Evolutionary conservation across 2,113 vertebrate genomes (phyloP), one percentile per base, ranked within the genome.

Genomic region (Grallaria varia): DNA sequence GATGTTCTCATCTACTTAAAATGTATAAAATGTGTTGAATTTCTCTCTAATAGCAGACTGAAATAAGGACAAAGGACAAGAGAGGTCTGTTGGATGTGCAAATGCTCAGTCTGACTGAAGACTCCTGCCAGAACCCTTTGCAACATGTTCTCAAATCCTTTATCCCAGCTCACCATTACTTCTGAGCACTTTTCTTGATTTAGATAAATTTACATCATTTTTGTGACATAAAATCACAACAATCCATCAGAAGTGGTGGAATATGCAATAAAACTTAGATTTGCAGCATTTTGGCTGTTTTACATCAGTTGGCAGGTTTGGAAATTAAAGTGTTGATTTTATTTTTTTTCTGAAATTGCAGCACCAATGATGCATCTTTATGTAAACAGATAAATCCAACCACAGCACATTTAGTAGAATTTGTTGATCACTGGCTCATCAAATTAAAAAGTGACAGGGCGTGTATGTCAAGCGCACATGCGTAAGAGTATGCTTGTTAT

Each of bases 401-500:
- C 22, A 56, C 11, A 58, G 14, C 23, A 42, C 15, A 14, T 62
- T n/a, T 31, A 47, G 21, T 31, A 77, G 37, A 53, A 27, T 81
- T 81, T 77, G 17, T 56, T 56, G 52, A 37, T 87, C 58, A 15
- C 52, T 31, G 49, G 40, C 39, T 88, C 30, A 84, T 45, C 20
- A n/a, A 62, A 62, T 58, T 52, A 24, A 62, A 72, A 90, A n/a
- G 22, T 37, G 67, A 23, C 53, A 42, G n/a, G 24, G 17, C 13
- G 3, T 24, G 15, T 44, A 10, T 67, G 11, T 37, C 19, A 84
- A 62, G 7, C n/a, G 22, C 12, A 40, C 8, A 4, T 44, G 12
- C 22, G 1, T n/a, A 39, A 55, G 49, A 42, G 13, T 0, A 0
- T 0, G 0, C 45, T n/a, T 72, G 14, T 80, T 67, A 58, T 23